Percentiles rank a stretch among this genome's conserved stretches.
Conservation (phyloP, 2,797 vertebrate genomes). For the Pseudocheirus occidentalis region DNA sequence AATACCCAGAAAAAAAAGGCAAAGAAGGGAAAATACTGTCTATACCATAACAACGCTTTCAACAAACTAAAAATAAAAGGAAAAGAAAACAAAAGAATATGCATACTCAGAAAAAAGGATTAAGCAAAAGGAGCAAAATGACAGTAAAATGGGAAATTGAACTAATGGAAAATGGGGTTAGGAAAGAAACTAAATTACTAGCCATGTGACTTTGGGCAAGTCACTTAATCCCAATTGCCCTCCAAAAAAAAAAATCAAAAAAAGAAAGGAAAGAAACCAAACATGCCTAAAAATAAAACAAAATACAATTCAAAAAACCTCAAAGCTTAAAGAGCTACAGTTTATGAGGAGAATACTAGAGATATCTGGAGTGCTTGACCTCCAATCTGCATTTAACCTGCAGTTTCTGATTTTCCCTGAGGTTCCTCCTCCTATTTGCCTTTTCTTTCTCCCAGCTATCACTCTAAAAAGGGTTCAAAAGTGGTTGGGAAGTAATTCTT, state of each 20-base stretch:
- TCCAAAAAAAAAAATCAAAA: too few species aligned
- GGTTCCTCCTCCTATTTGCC: background rate
- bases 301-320: background rate
- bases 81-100: background rate
- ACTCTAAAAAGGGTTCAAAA: background rate
- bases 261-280: background rate
- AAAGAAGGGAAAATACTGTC: background rate
- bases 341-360: background rate
- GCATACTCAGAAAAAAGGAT: background rate
- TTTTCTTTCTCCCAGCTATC: background rate
- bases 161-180: background rate
- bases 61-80: background rate
- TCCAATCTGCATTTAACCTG: background rate
- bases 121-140: background rate
- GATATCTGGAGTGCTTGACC: background rate
- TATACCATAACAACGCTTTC: background rate
- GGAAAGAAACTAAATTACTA: background rate
- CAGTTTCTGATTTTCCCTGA: background rate
- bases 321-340: background rate
- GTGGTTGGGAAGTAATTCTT: background rate
- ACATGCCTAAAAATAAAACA: background rate
- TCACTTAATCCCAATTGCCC: too few species aligned
- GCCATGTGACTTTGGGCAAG: too few species aligned
- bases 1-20: background rate
- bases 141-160: background rate